Evolutionary conservation across 2,797 vertebrate genomes (phyloP).

Genomic region (Rhincodon typus): DNA sequence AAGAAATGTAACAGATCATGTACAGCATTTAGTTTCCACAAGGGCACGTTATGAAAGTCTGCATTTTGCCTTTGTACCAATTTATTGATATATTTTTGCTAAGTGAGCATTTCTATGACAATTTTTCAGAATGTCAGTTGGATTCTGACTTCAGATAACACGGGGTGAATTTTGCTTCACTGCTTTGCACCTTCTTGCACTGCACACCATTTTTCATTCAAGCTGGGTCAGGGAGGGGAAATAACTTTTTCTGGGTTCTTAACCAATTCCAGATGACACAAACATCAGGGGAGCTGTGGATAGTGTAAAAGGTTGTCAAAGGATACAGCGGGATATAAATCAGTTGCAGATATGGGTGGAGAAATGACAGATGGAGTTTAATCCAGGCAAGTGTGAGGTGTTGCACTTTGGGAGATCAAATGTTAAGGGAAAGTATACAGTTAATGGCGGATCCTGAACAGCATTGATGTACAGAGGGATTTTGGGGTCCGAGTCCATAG

Average conservation of each 20-base stretch:
- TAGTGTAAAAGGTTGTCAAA: no score
- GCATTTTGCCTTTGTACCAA: background rate
- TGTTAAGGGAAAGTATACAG: no score
- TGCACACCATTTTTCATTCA: background rate
- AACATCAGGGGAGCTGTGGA: no score
- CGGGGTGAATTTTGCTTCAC: background rate
- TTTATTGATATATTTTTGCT: background rate
- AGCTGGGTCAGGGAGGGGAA: no score
- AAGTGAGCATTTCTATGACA: background rate
- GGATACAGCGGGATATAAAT: no score
- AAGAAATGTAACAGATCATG: slow-evolving; percentile 35
- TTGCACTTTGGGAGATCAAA: no score
- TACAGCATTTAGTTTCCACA: background rate
- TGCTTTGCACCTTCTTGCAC: background rate
- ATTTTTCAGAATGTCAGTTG: background rate
- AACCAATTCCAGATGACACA: background rate
- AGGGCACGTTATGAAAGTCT: background rate
- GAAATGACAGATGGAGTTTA: no score
- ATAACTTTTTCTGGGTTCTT: background rate
- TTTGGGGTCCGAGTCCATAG: no score
- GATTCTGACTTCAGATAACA: background rate
- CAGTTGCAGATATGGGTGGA: no score
- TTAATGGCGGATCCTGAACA: no score
- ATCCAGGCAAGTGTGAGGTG: no score
- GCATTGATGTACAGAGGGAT: no score